Conservation (phyloP, 2,888 invertebrate genomes). For the Halictus ligatus region DNA sequence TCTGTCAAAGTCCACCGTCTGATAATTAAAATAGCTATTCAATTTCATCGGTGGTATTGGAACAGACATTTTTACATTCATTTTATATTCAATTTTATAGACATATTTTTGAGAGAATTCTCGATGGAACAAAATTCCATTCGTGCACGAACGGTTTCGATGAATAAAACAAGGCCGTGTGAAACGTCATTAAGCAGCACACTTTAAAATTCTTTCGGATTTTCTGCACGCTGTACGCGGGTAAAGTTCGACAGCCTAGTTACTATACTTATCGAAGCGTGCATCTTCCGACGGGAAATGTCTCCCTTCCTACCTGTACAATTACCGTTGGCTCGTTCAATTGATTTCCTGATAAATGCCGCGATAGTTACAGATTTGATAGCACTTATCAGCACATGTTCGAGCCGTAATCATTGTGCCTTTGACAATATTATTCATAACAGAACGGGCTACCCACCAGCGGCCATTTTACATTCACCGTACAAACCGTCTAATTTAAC, state of each 20-base stretch:
- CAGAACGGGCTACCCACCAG: neutral
- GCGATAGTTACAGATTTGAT: neutral
- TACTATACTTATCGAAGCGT: neutral
- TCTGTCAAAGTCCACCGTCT: too few relatives aligned
- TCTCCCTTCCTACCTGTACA: neutral
- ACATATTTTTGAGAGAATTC: too few relatives aligned
- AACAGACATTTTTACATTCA: too few relatives aligned
- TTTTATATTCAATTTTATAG: too few relatives aligned
- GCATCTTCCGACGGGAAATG: neutral
- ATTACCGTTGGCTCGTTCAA: neutral
- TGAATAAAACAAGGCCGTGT: neutral
- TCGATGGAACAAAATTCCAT: too few relatives aligned
- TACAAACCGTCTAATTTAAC: too few relatives aligned
- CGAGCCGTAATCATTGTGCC: neutral
- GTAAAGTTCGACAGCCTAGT: neutral
- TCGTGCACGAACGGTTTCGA: neutral
- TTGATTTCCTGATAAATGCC: neutral
- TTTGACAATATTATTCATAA: neutral
- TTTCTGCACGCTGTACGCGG: neutral
- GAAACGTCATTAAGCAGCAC: neutral
- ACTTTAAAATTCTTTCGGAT: neutral
- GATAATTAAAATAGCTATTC: neutral
- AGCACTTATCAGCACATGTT: neutral
- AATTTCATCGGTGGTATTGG: too few relatives aligned
- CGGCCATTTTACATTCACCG: neutral